Evolutionary conservation across 1,140 invertebrate species (phyloP), one percentile per base, ranked within the genome.

Genomic region (Drosophila tristis): DNA sequence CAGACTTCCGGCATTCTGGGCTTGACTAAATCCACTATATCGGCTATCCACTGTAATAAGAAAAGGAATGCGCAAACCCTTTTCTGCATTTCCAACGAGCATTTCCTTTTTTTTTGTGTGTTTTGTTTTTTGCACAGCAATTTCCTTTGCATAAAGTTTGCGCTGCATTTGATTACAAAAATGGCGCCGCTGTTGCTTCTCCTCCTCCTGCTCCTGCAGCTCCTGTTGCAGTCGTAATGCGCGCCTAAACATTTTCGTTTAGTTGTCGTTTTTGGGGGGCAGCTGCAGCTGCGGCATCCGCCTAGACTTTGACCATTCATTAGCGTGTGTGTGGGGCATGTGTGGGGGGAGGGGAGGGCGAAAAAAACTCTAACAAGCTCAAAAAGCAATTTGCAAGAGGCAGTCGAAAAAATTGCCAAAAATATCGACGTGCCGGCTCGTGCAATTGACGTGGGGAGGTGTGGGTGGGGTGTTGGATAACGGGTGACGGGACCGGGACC

Each of bases 281-380:
- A 66, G 58, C 48, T 59, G 58, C 39, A 61, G 15, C 42, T 23
- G 44, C 58, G 47, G 59, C 56, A 45, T 53, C 44, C 60, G 66
- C 62, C 58, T 67, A 55, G 84, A 86, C 81, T 87, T 87, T 86
- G 81, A 82, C 84, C 79, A 87, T 87, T 87, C 84, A 87, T 87
- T 87, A 87, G 84, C 78, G 44, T 54, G 55, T 48, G 47, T 66
- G 62, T 13, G 23, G 25, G 48, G 20, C 20, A 2, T 63, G 39
- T 58, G 56, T 54, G 72, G 35, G 57, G 20, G 31, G 7, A 23
- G 57, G 20, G 31, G 7, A 23, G 7, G 43, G 15, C 43, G 16
- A 63, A 72, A 67, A 80, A 89, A 89, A 82, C 84, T 79, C 84
- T 90, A 87, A 87, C 84, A 89, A 87, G 85, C 84, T 89, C 85